Evolutionary conservation across 2,113 vertebrate genomes (phyloP), one percentile per base, ranked within the genome.

Genomic region (Platycercus adscitus): DNA sequence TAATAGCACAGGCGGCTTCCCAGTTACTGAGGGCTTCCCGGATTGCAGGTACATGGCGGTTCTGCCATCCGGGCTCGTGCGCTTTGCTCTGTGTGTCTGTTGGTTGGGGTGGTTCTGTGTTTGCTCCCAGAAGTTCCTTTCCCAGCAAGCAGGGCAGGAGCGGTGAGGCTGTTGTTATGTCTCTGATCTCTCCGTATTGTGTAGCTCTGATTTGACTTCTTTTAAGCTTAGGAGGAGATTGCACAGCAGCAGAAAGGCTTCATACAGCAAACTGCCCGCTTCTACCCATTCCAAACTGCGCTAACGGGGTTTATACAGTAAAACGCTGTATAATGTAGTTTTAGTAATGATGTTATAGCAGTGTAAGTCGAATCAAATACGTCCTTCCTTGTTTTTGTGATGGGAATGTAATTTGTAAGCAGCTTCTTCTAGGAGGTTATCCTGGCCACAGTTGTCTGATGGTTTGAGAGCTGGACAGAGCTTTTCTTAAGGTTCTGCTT

Each of bases 1-100:
- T 98, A 33, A 66, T 98, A 66, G n/a, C 78, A 17, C 96, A 91
- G 44, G 87, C 98, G 95, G 75, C 97, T 8, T 92, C 96, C 24
- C 96, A 28, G 11, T 77, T 98, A 7, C 44, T 85, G 65, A 94
- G 81, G 88, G 95, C 95, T 8, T 93, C 88, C 3, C 91, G 93
- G 41, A 41, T 91, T 66, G 83, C 98, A 98, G 98, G 98, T 98
- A 95, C 91, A 47, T 4, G 7, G 64, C 3, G 64, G 6, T n/a
- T 7, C 17, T 46, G 64, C 17, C 24, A 12, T 13, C 5, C 7
- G 6, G 24, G 26, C 19, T 46, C n/a, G 4, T 23, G 55, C 9
- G 33, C 1, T 31, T 49, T 9, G 7, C 11, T n/a, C 2, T 8
- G 8, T 5, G 15, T 26, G 4, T 23, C 14, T 33, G 55, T 9